Percentiles rank a stretch among this genome's conserved stretches.
phyloP scores from a whole-genome alignment of 2,888 invertebrate species.

The Osedax frankpressi region DNA sequence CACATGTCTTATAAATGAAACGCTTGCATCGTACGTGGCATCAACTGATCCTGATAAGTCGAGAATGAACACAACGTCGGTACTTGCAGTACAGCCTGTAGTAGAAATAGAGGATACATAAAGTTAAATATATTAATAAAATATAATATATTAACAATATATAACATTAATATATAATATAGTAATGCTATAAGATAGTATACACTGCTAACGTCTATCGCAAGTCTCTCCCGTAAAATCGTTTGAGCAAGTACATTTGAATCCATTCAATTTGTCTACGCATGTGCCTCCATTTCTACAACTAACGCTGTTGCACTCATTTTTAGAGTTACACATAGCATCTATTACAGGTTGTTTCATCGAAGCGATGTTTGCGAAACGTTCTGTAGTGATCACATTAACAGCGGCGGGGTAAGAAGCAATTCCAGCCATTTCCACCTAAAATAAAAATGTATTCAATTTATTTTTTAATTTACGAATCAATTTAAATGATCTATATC shows the following conservation, averaged over 20 bases:
- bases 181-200: no score
- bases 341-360: not conserved
- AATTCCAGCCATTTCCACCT: constrained; percentile 12
- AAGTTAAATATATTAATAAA: no score
- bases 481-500: constrained; percentile 18
- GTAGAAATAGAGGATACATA: no score
- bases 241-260: constrained; percentile 15
- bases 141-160: no score
- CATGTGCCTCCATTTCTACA: constrained; percentile 23
- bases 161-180: no score
- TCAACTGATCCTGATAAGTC: constrained; percentile 25
- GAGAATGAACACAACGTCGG: constrained; percentile 24
- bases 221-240: constrained; percentile 21
- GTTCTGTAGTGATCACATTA: constrained; percentile 16
- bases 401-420: constrained; percentile 17
- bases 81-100: constrained; percentile 15
- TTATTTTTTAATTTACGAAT: no score
- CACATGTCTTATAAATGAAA: constrained; percentile 15
- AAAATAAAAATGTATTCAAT: no score
- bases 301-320: constrained; percentile 7
- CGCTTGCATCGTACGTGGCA: constrained; percentile 15
- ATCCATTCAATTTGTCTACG: constrained; percentile 19
- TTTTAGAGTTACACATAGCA: not conserved
- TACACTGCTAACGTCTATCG: constrained; percentile 20
- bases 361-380: constrained; percentile 13